Percentiles rank a stretch among this genome's conserved stretches.
These are phyloP conservation scores for Sylvilagus floridanus DNA, from an alignment of 2,797 vertebrate species.

Conservation along the genomic window DNA sequence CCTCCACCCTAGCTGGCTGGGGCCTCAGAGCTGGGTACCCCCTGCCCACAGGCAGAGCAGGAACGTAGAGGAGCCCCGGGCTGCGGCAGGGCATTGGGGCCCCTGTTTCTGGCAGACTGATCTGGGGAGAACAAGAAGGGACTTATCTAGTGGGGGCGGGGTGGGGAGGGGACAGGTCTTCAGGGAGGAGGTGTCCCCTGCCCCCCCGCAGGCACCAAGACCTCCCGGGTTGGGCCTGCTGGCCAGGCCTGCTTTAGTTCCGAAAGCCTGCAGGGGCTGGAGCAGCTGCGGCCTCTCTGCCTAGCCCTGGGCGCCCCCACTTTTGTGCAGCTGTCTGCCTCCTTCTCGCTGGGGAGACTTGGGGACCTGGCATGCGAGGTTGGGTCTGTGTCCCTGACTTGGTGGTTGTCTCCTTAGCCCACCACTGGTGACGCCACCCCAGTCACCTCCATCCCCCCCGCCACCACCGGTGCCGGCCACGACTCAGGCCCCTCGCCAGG, in stretches of 20 bases:
- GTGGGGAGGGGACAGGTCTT: not conserved
- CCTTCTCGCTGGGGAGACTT: not conserved
- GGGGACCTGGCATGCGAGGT: not conserved
- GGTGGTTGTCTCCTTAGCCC: slow-evolving; percentile 58
- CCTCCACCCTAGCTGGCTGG: not conserved
- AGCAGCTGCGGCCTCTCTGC: not conserved
- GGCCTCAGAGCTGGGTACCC: not conserved
- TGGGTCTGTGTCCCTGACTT: not conserved
- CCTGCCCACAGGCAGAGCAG: not conserved
- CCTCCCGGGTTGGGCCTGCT: not conserved
- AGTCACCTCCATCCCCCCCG: slow-evolving; percentile 76
- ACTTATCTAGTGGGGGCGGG: not conserved
- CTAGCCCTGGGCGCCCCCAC: not conserved
- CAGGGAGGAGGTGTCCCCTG: not conserved
- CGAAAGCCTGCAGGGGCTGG: slow-evolving; percentile 50
- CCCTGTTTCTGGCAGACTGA: slow-evolving; percentile 19
- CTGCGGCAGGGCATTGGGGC: not conserved
- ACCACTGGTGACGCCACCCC: slow-evolving; percentile 52
- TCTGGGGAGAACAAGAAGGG: slow-evolving; percentile 4
- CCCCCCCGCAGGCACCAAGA: not conserved
- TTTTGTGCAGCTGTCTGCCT: not conserved
- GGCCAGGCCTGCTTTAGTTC: not conserved
- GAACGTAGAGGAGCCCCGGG: not conserved
- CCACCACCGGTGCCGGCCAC: slow-evolving; percentile 62
- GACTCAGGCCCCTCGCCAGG: slow-evolving; percentile 77